These are phyloP conservation scores for Allolobophora icterica DNA, from an alignment of 2,888 invertebrate genomes.

Conservation along the genomic window DNA sequence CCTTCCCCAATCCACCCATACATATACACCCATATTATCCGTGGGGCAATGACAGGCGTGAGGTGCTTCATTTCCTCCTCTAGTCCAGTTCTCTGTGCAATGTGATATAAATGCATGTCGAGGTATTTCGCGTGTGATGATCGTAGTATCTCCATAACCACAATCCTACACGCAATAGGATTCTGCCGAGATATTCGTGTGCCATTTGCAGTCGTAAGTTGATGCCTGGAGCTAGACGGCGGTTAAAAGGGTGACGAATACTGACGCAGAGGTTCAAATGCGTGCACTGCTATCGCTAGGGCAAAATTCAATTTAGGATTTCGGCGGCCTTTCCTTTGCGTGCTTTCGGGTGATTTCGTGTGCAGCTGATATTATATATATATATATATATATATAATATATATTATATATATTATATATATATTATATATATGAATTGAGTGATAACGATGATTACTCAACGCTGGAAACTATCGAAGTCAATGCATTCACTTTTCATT, in stretches of 20 bases:
- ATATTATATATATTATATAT: too few species aligned
- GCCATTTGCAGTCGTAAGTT: background rate
- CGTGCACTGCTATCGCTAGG: background rate
- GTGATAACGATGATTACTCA: background rate
- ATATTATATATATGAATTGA: background rate
- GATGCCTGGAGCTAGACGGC: background rate
- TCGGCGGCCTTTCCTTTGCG: background rate
- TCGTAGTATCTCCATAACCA: too few species aligned
- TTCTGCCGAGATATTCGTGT: background rate
- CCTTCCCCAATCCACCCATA: background rate
- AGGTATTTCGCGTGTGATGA: background rate
- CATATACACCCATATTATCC: background rate
- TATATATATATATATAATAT: too few species aligned
- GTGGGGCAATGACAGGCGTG: background rate
- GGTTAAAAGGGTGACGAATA: background rate
- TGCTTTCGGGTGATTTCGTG: background rate
- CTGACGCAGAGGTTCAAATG: background rate
- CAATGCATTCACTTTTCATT: background rate
- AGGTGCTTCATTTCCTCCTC: background rate
- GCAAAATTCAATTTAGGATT: constrained; percentile 4
- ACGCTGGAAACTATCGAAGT: constrained; percentile 14
- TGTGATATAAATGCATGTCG: background rate
- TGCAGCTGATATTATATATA: background rate
- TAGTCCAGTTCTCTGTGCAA: background rate
- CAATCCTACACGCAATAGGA: background rate